Conservation (phyloP, 2,113 vertebrate genomes). For the Deroptyus accipitrinus region DNA sequence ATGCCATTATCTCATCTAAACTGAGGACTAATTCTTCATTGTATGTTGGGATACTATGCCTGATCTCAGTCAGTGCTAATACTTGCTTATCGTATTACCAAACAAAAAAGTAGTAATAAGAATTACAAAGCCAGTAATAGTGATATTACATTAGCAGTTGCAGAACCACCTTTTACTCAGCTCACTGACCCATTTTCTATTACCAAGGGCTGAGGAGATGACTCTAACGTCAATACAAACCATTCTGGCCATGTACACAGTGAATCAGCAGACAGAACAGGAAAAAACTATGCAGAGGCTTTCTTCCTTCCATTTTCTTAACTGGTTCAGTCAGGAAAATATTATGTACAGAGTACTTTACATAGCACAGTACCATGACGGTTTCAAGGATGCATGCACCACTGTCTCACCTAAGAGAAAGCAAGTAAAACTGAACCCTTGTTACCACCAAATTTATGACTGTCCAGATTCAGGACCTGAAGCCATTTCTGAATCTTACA, state of each 20-base stretch:
- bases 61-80: not conserved
- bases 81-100: not conserved
- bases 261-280: not conserved
- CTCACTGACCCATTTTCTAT: not conserved
- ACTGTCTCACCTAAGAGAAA: not conserved
- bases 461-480: not conserved
- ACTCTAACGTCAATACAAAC: not conserved
- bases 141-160: not conserved
- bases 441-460: not conserved
- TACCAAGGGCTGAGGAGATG: not conserved
- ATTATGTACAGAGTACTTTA: not conserved
- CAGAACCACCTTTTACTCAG: not conserved
- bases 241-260: not conserved
- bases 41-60: not conserved
- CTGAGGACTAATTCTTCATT: not conserved
- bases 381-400: not conserved
- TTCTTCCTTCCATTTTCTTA: not conserved
- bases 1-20: not conserved
- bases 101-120: not conserved
- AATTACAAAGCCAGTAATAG: too few relatives aligned
- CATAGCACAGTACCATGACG: not conserved
- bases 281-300: not conserved
- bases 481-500: not conserved
- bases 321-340: not conserved
- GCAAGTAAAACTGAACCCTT: not conserved